Evolutionary conservation across 2,888 invertebrate genomes (phyloP).

Genomic region (Drosophila leonis): DNA sequence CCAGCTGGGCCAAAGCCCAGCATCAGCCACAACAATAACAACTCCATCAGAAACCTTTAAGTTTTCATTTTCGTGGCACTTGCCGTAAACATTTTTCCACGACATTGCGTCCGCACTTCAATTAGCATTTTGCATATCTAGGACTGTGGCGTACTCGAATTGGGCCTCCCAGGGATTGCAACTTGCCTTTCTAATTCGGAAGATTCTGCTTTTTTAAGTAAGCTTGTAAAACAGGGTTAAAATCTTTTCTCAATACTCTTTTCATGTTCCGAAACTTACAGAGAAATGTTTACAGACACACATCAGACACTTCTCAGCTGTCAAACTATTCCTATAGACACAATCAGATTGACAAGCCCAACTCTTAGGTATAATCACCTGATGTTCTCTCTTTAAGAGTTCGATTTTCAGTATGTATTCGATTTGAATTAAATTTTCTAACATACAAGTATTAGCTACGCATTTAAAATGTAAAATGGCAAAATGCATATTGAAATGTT

Average conservation of each 20-base stretch:
- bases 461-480: constrained; percentile 51
- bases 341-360: neutral
- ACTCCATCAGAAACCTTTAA: constrained; percentile 54
- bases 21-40: constrained; percentile 25
- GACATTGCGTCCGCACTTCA: constrained; percentile 79
- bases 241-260: neutral
- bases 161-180: constrained; percentile 3
- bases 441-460: constrained; percentile 13
- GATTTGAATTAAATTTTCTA: constrained; percentile 20
- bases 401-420: neutral
- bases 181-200: constrained; percentile 20
- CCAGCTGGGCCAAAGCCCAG: constrained; percentile 38
- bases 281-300: neutral
- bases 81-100: constrained; percentile 76
- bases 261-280: no score
- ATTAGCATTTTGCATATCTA: constrained; percentile 49
- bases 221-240: neutral
- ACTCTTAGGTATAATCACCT: neutral
- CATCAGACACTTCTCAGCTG: neutral
- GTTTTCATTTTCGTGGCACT: constrained; percentile 46
- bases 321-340: neutral
- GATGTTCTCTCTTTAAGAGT: neutral
- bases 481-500: constrained; percentile 54
- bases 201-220: neutral
- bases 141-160: neutral